Percentiles rank a stretch among this genome's conserved stretches.
phyloP scores from a whole-genome alignment of 2,113 vertebrate species.

The Rhizomys pruinosus region DNA sequence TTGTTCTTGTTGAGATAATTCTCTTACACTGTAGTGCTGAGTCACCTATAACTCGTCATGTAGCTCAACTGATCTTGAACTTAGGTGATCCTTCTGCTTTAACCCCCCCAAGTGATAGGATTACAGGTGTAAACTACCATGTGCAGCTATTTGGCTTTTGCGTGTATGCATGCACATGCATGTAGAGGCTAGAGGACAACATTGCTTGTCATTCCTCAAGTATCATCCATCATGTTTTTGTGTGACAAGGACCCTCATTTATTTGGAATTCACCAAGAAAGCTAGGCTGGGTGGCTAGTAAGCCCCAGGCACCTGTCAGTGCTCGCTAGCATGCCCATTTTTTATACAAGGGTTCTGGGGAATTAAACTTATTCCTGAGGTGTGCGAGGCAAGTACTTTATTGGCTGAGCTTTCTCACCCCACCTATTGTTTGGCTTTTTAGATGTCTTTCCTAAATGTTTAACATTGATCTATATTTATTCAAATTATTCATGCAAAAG shows the following conservation, averaged over 20 bases:
- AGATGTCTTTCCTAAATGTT: background rate
- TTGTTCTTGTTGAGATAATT: background rate
- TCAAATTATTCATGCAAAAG: background rate
- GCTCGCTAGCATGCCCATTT: background rate
- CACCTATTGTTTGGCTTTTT: background rate
- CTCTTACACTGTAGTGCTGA: background rate
- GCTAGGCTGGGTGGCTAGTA: background rate
- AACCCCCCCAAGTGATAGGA: background rate
- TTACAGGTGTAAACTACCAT: background rate
- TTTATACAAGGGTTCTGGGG: background rate
- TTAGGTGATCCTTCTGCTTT: background rate
- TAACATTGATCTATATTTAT: background rate
- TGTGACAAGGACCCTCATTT: background rate
- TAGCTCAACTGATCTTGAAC: background rate
- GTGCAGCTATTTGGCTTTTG: background rate
- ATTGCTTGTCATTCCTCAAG: background rate
- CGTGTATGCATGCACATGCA: background rate
- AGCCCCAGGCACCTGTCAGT: background rate
- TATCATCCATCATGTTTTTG: background rate
- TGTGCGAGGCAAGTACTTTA: background rate
- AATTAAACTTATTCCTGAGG: background rate
- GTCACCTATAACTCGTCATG: too few relatives aligned
- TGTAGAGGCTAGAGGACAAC: background rate
- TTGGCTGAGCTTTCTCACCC: background rate
- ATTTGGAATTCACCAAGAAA: background rate